Evolutionary conservation across 1,140 invertebrate genomes (phyloP).

Genomic region (Sarcophaga bullata): DNA sequence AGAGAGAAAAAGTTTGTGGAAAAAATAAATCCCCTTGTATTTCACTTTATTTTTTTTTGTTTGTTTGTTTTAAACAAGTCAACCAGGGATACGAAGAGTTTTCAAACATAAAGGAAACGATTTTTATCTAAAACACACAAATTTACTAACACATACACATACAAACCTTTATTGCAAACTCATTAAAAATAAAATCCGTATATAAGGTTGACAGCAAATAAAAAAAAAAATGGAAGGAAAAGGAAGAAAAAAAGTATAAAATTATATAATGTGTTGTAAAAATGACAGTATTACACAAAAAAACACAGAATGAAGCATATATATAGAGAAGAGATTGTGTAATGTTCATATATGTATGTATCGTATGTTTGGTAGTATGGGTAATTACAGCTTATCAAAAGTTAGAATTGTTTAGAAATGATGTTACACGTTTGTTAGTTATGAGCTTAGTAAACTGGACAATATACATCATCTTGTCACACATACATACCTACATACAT

Average conservation of each 20-base stretch:
- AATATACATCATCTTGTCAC: conserved; percentile 10
- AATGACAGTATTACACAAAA: not conserved
- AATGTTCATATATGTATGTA: not conserved
- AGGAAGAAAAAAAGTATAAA: too few relatives aligned
- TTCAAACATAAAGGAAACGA: not conserved
- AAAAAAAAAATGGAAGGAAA: not conserved
- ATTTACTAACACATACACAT: not conserved
- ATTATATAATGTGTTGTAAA: not conserved
- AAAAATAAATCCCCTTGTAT: not conserved
- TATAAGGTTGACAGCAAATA: conserved; percentile 1
- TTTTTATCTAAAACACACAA: not conserved
- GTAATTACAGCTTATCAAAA: conserved; percentile 24
- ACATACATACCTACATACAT: not conserved
- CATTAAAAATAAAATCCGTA: not conserved
- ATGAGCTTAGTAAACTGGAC: conserved; percentile 30
- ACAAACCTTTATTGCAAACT: not conserved
- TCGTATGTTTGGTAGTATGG: not conserved
- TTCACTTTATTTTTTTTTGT: not conserved
- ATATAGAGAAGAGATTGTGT: not conserved
- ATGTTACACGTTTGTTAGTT: conserved; percentile 24
- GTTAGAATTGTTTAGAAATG: conserved; percentile 38
- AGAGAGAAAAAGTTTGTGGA: not conserved
- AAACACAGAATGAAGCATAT: not conserved
- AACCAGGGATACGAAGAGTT: conserved; percentile 6
- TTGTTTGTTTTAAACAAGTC: conserved; percentile 6